Conservation (phyloP, 2,888 invertebrate genomes). For the Apotomis turbidana region DNA sequence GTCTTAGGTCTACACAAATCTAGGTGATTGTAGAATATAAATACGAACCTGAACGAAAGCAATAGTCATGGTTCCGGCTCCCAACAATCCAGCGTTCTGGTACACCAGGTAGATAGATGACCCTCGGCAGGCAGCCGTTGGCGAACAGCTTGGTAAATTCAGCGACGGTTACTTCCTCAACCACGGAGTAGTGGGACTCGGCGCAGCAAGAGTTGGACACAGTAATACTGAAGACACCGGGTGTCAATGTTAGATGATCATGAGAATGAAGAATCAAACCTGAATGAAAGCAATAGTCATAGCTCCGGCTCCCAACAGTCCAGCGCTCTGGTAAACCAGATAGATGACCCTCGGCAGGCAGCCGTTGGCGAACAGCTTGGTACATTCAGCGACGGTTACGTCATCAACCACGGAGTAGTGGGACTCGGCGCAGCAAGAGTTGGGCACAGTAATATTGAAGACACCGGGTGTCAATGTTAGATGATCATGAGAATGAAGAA, state of each 20-base stretch:
- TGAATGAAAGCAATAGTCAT: conserved; percentile 92
- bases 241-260: too few species aligned
- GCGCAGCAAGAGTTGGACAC: conserved; percentile 86
- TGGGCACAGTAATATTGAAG: conserved; percentile 67
- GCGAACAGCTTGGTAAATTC: conserved; percentile 72
- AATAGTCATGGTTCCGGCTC: conserved; percentile 90
- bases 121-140: conserved; percentile 85
- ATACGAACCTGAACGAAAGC: conserved; percentile 82
- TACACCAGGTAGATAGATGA: conserved; percentile 85
- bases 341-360: conserved; percentile 85
- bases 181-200: conserved; percentile 52
- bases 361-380: conserved; percentile 79
- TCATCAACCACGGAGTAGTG: conserved; percentile 49
- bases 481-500: too few species aligned
- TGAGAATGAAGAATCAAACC: conserved; percentile 66
- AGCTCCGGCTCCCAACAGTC: conserved; percentile 89
- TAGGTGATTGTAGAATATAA: background rate
- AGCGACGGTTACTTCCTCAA: conserved; percentile 51
- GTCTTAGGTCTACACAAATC: too few species aligned
- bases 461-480: too few species aligned
- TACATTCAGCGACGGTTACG: conserved; percentile 60
- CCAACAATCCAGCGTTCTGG: conserved; percentile 88
- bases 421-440: conserved; percentile 83
- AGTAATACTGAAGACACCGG: too few species aligned
- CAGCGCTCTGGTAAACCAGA: conserved; percentile 87